Evolutionary conservation across 2,888 invertebrate species (phyloP), one percentile per base, ranked within the genome.

Genomic region (Plebejus anna): DNA sequence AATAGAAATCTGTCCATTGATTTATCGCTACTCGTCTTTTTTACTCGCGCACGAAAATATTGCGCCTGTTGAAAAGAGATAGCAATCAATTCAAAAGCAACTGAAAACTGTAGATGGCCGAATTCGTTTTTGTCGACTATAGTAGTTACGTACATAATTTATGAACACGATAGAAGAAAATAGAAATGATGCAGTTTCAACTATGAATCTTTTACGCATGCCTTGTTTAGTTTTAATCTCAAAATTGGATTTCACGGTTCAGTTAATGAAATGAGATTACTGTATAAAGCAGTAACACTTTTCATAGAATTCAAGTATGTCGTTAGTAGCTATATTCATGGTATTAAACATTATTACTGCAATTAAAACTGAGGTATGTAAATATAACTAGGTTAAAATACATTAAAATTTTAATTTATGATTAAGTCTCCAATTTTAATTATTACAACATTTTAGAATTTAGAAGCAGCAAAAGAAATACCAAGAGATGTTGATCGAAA

Each of bases 161-260:
- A 9, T 9, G 47, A 47, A 47, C 9, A 47, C 9, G 9, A 47
- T 9, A 16, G 55, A 16, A 55, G 13, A 7, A 42, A 7, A 42
- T 6, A 42, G 42, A 55, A 55, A 55, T 55, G 4, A 55, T 16
- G 55, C 55, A 16, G 13, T 55, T 55, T 16, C 55, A 55, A 13
- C 13, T 55, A 55, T 13, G 4, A 66, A 66, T 66, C 0, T 0
- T 22, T 61, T 61, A 36, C 7, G 22, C 61, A 61, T 66, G 66
- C 66, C 32, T 32, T 36, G 13, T 66, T 66, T 66, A 66, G 11
- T 66, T 66, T 66, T 36, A 66, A 66, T 66, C 32, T 66, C 66
- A 66, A 36, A 32, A 66, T 32, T 66, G 1, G 66, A 32, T 66
- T 66, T 66, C 66, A 13, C 13, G 66, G 66, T 66, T 66, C 13